These are phyloP conservation scores for Zoroaster sp. DNA, from an alignment of 53 echinoderm and acorn worm genomes.

Conservation along the genomic window DNA sequence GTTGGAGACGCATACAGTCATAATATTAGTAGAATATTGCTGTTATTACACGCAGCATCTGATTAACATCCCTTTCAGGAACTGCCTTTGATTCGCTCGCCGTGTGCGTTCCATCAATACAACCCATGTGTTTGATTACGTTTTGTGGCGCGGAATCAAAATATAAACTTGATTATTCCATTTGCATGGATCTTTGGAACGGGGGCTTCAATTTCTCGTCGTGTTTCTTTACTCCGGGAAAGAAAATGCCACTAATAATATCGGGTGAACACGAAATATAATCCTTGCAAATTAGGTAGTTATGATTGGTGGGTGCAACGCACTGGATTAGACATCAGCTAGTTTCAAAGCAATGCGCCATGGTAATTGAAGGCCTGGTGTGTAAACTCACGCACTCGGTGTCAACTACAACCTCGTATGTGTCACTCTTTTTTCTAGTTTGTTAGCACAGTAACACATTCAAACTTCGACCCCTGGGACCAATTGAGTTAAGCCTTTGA, in stretches of 20 bases:
- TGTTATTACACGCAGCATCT: conserved; percentile 38
- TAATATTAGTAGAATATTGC: conserved; percentile 27
- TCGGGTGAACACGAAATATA: conserved; percentile 45
- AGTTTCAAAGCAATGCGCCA: background rate
- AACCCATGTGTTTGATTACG: conserved; percentile 24
- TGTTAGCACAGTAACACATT: background rate
- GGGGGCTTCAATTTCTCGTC: conserved; percentile 50
- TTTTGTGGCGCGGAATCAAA: conserved; percentile 37
- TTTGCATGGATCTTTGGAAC: conserved; percentile 26
- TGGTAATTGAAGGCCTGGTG: background rate
- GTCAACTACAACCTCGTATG: background rate
- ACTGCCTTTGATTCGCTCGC: background rate
- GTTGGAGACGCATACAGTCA: conserved; percentile 26
- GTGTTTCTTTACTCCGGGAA: background rate
- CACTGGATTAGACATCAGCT: background rate
- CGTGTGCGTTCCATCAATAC: conserved; percentile 6
- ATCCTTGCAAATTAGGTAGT: conserved; percentile 42
- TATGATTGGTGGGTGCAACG: conserved; percentile 15
- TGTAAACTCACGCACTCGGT: background rate
- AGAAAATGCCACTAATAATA: conserved; percentile 51
- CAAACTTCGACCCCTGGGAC: background rate
- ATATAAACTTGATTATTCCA: conserved; percentile 50
- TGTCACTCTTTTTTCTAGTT: background rate
- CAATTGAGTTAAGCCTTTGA: background rate
- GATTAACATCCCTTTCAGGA: conserved; percentile 2